Evolutionary conservation across 2,797 vertebrate genomes (phyloP).

Genomic region (Scleropages formosus): DNA sequence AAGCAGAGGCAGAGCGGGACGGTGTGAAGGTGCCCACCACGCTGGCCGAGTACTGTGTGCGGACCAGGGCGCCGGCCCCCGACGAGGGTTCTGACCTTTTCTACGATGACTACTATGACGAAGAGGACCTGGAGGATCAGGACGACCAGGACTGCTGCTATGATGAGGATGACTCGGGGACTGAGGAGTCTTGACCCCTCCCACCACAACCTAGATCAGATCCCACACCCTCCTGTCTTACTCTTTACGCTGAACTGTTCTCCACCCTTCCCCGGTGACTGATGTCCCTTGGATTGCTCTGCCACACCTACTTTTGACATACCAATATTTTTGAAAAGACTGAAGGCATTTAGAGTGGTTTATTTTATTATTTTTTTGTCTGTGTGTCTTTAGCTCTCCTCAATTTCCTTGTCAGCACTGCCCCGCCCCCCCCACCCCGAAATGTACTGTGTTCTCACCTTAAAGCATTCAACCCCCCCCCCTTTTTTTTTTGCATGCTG

Average conservation of each 20-base stretch:
- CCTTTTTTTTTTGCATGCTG: too few species aligned
- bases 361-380: not conserved
- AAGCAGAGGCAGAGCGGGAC: slow-evolving; percentile 83
- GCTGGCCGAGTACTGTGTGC: slow-evolving; percentile 87
- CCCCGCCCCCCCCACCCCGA: not conserved
- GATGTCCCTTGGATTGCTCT: not conserved
- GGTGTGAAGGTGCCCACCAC: slow-evolving; percentile 91
- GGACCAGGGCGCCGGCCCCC: slow-evolving; percentile 77
- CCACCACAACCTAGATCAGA: not conserved
- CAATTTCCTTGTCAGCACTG: not conserved
- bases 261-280: slow-evolving; percentile 29
- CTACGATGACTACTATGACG: slow-evolving; percentile 89
- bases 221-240: not conserved
- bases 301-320: not conserved
- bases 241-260: slow-evolving; percentile 22
- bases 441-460: not conserved
- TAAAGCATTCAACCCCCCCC: not conserved
- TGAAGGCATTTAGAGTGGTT: slow-evolving; percentile 9
- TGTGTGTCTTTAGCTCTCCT: not conserved
- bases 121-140: slow-evolving; percentile 77
- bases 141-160: slow-evolving; percentile 78
- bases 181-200: slow-evolving; percentile 86
- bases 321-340: slow-evolving; percentile 8
- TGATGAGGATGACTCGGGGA: slow-evolving; percentile 84
- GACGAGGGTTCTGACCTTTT: slow-evolving; percentile 89